Base-by-base conservation (phyloP, 1,140 invertebrate species). In the Microvelia longipes region DNA sequence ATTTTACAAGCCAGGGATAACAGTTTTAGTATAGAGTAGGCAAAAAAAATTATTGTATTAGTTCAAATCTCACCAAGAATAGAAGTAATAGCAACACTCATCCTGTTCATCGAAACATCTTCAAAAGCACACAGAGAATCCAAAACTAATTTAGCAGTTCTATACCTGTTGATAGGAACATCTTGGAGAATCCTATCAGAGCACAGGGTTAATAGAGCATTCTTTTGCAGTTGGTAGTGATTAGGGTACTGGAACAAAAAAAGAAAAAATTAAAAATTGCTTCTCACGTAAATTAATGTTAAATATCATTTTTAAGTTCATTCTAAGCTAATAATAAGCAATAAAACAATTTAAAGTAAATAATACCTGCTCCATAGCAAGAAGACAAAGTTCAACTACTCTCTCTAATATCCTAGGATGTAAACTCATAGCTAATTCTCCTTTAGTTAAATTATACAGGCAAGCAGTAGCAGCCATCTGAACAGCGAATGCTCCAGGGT, bases 401-500 rank as follows among this genome's bases (percentile, higher is more conserved):
- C 85, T 80, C 74, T 83, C 84, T 28, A 91, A 80, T 71, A 86
- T 79, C 19, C 81, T 81, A 0, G 88, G 87, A 79, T 91, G 88
- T 68, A 91, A 85, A 75, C 85, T 84, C 25, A 80, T 80, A 0
- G 86, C 85, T 1, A 89, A 76, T 73, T 88, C 85, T 24, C 85
- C 85, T 75, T 87, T 87, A 0, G 89, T 89, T 25, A 92, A 82
- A 79, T 91, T 91, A 76, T 92, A 92, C 25, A 92, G 80, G 77
- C 90, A 92, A 28, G 90, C 90, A 29, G 89, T 91, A 11, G 87
- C 88, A 61, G 90, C 89, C 84, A 91, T 88, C 80, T 92, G 90
- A 61, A 92, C 86, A 28, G 84, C 83, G 70, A 88, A 83, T 68
- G 86, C 81, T 67, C 83, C 82, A 2, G 84, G 83, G 79, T 91